Percentiles rank a stretch among this genome's conserved stretches.
Evolutionary conservation across 2,113 vertebrate genomes (phyloP).

Genomic region (Choloepus hoffmanni): DNA sequence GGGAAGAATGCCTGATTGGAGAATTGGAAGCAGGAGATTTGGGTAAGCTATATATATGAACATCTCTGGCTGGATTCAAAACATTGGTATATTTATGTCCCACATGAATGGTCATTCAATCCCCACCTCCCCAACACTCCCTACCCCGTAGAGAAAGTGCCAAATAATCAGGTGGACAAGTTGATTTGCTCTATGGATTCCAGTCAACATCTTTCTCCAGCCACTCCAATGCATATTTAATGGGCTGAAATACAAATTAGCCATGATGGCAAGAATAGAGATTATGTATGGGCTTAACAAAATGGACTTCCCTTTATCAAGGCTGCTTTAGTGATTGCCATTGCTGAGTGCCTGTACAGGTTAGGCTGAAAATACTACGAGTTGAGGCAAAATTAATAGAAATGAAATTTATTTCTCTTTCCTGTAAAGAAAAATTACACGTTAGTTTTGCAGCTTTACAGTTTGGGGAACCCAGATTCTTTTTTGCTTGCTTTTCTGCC

Average conservation of each 20-base stretch:
- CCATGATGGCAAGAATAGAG: neutral
- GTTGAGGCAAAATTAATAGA: neutral
- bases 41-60: neutral
- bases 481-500: neutral
- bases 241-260: neutral
- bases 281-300: neutral
- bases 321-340: neutral
- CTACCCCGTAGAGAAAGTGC: neutral
- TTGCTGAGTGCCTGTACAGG: neutral
- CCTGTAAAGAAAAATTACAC: neutral
- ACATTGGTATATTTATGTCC: neutral
- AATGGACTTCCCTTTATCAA: neutral
- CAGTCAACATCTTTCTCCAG: neutral
- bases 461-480: neutral
- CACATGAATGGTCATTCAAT: neutral
- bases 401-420: neutral
- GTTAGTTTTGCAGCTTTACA: neutral
- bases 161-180: neutral
- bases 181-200: neutral
- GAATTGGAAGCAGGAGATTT: neutral
- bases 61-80: neutral
- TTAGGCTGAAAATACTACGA: neutral
- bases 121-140: neutral
- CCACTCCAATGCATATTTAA: neutral
- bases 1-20: neutral